Evolutionary conservation across 1,140 invertebrate species (phyloP), one percentile per base, ranked within the genome.

Genomic region (Frieseomelitta varia): DNA sequence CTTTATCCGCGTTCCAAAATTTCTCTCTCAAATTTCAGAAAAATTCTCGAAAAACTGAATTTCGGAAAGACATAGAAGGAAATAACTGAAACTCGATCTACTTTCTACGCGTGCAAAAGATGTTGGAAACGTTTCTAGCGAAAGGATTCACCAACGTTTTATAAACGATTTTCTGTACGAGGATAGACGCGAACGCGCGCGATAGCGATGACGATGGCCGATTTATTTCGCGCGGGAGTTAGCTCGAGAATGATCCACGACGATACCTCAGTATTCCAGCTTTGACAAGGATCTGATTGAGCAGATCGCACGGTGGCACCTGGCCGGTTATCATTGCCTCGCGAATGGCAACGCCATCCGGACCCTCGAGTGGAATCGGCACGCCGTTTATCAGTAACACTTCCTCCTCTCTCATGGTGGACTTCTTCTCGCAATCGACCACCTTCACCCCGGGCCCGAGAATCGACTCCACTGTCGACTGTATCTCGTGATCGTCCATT

Each of bases 401-500:
- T 93, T 97, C 97, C 90, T 97, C 97, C 93, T 97, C 96, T 75
- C 96, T 96, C 61, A 97, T 96, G 67, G 96, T 96, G 3, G 96
- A 97, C 81, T 97, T 97, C 84, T 97, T 97, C 90, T 97, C 96
- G 91, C 97, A 97, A 92, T 97, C 97, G 67, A 97, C 95, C 75
- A 97, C 96, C 93, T 97, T 96, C 15, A 96, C 97, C 56, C 97
- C 97, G 80, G 97, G 97, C 81, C 97, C 97, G 76, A 97, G 96
- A 73, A 97, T 96, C 79, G 97, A 96, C 93, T 97, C 97, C 56
- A 97, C 97, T 68, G 97, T 97, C 87, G 97, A 97, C 90, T 97
- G 97, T 79, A 97, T 97, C 92, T 97, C 97, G 85, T 95, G 94
- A 93, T 97, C 97, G 92, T 97, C 97, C 96, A 97, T 97, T 68